phyloP scores from a whole-genome alignment of 2,888 invertebrate genomes.

The Matsumyia berberina region DNA sequence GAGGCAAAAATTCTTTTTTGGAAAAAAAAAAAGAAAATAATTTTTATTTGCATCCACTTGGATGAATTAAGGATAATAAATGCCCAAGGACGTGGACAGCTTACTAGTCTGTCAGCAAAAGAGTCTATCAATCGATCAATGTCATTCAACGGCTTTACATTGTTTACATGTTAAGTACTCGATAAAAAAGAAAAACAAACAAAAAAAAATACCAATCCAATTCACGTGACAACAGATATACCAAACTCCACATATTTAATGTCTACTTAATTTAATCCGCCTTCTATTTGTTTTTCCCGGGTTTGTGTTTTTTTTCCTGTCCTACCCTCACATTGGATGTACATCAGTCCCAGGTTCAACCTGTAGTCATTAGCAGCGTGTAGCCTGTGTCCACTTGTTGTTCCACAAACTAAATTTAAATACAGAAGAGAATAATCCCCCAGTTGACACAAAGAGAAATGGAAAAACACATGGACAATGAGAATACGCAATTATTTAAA shows the following conservation, averaged over 20 bases:
- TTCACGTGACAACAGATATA: conserved; percentile 30
- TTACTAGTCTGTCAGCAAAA: conserved; percentile 36
- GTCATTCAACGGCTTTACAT: conserved; percentile 51
- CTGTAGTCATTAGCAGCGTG: conserved; percentile 44
- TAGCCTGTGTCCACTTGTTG: conserved; percentile 56
- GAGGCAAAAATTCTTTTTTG: too few relatives aligned
- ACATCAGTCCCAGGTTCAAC: conserved; percentile 31
- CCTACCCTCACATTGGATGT: background rate
- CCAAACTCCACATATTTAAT: conserved; percentile 66
- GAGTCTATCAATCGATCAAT: conserved; percentile 64
- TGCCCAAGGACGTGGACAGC: conserved; percentile 23
- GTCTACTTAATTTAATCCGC: conserved; percentile 69
- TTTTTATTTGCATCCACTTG: conserved; percentile 19
- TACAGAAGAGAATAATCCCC: conserved; percentile 42
- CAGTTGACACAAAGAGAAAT: conserved; percentile 2
- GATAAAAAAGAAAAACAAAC: conserved; percentile 11
- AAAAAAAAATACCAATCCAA: background rate
- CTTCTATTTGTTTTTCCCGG: conserved; percentile 45
- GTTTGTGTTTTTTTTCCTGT: conserved; percentile 3
- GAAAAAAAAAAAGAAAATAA: conserved; percentile 6
- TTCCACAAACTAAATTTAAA: conserved; percentile 61
- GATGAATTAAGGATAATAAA: conserved; percentile 22
- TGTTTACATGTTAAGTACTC: conserved; percentile 51
- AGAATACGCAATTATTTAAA: conserved; percentile 63
- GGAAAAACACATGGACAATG: conserved; percentile 39